Evolutionary conservation across 2,113 vertebrate genomes (phyloP).

Genomic region (Eptatretus burgeri): DNA sequence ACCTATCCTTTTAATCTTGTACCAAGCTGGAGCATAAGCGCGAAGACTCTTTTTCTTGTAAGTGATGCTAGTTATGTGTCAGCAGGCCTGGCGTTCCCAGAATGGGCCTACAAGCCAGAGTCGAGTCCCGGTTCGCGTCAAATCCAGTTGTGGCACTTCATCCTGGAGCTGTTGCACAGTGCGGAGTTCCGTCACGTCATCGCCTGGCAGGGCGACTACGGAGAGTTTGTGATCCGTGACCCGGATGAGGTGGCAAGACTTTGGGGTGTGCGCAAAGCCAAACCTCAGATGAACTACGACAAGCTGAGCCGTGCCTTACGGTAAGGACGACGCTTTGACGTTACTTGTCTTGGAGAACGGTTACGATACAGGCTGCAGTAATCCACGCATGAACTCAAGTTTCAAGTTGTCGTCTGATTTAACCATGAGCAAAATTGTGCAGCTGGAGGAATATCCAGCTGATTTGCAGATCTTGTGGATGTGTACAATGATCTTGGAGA

Average conservation of each 20-base stretch:
- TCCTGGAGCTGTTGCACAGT: constrained; percentile 3
- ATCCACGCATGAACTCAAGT: no score
- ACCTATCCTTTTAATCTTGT: no score
- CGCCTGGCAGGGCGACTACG: constrained; percentile 2
- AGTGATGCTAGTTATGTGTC: no score
- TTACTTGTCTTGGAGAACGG: no score
- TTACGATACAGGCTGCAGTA: no score
- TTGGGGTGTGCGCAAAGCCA: background rate
- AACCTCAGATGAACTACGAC: background rate
- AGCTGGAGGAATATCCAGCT: no score
- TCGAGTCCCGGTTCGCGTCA: background rate
- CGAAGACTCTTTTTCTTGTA: no score
- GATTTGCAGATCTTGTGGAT: no score
- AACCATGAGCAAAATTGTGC: no score
- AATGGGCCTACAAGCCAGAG: constrained; percentile 11
- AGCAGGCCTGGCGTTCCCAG: constrained; percentile 48
- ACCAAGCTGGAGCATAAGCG: no score
- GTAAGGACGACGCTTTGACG: background rate
- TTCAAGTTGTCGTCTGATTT: no score
- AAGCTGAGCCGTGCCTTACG: background rate
- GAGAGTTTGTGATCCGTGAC: constrained; percentile 2
- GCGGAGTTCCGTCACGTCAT: background rate
- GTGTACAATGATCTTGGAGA: no score
- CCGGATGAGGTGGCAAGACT: background rate
- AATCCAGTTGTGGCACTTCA: constrained; percentile 5